These are phyloP conservation scores for Bradypus variegatus DNA, from an alignment of 2,797 vertebrate species.

Conservation along the genomic window DNA sequence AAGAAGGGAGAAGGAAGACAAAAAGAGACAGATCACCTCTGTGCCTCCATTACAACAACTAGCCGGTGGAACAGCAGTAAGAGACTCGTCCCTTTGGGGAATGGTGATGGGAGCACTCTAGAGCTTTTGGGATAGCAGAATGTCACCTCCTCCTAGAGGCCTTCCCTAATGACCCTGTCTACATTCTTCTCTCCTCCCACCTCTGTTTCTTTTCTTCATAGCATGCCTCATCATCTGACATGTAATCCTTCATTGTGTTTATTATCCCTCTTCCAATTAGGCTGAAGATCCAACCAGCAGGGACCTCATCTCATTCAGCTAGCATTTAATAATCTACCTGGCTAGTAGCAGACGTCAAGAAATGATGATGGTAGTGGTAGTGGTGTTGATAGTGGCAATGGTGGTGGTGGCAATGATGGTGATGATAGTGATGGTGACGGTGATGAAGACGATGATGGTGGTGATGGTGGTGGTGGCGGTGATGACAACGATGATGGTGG, in stretches of 20 bases:
- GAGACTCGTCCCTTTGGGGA: rapidly evolving
- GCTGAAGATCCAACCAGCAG: background rate
- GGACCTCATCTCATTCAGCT: background rate
- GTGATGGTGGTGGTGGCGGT: background rate
- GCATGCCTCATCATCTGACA: background rate
- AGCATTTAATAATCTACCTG: background rate
- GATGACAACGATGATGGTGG: no score
- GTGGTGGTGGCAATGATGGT: rapidly evolving
- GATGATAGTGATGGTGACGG: background rate
- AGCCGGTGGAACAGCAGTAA: rapidly evolving
- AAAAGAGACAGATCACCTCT: rapidly evolving
- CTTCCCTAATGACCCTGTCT: background rate
- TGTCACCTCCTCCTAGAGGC: background rate
- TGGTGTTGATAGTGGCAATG: background rate
- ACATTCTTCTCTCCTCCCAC: background rate
- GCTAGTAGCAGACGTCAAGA: rapidly evolving
- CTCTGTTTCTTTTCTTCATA: background rate
- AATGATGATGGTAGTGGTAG: rapidly evolving
- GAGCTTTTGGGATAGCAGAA: background rate
- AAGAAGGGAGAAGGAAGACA: background rate
- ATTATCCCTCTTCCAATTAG: background rate
- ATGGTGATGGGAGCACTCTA: no score
- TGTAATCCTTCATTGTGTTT: background rate
- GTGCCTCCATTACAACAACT: background rate
- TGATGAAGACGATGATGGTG: rapidly evolving